These are phyloP conservation scores for Stenichneumon culpator DNA, from an alignment of 2,888 invertebrate species.

Conservation along the genomic window DNA sequence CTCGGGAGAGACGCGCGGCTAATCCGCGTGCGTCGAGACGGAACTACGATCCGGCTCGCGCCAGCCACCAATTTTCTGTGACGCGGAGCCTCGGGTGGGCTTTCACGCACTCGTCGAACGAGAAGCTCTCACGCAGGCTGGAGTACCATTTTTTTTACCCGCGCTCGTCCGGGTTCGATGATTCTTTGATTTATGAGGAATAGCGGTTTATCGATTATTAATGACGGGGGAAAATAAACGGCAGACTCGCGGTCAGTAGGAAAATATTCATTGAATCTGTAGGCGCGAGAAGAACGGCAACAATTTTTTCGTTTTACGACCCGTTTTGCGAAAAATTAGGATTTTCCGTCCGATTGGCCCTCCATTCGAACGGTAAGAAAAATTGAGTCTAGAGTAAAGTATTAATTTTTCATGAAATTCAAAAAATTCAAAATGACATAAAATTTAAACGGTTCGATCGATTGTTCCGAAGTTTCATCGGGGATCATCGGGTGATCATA, in stretches of 20 bases:
- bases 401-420: too few relatives aligned
- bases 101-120: conserved; percentile 8
- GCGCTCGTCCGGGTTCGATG: not conserved
- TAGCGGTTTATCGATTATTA: not conserved
- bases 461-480: too few relatives aligned
- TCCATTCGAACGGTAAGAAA: too few relatives aligned
- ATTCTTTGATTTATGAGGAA: not conserved
- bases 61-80: conserved; percentile 26
- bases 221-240: not conserved
- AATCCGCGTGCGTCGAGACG: not conserved
- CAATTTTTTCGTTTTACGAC: not conserved
- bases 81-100: conserved; percentile 3
- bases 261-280: not conserved
- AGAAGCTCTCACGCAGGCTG: not conserved
- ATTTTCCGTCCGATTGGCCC: not conserved
- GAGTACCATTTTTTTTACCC: not conserved
- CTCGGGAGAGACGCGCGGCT: not conserved
- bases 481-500: too few relatives aligned
- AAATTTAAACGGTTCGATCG: too few relatives aligned
- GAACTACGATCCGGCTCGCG: conserved; percentile 2
- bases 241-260: not conserved
- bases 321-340: not conserved
- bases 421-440: too few relatives aligned
- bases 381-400: too few relatives aligned
- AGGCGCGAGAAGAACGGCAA: not conserved